A percentile compares a stretch with the other conserved stretches of the same genome.
These are phyloP conservation scores for Tupiocoris notatus DNA, from an alignment of 2,888 invertebrate genomes.

Conservation along the genomic window DNA sequence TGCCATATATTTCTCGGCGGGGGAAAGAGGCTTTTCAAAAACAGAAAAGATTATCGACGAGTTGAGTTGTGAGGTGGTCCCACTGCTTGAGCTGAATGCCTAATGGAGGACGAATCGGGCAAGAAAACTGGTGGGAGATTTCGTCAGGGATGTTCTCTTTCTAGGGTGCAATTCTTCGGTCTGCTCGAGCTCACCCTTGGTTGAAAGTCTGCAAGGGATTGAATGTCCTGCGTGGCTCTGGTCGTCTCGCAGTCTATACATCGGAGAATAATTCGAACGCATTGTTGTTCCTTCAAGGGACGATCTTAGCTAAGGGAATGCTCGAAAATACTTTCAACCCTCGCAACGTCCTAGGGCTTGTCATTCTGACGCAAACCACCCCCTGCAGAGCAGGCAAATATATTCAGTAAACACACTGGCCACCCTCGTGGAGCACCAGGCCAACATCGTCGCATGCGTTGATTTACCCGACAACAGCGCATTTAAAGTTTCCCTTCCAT, in stretches of 20 bases:
- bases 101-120: conserved; percentile 12
- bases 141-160: not conserved
- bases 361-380: not conserved
- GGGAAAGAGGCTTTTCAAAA: not conserved
- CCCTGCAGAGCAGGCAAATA: conserved; percentile 24
- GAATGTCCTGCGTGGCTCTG: conserved; percentile 6
- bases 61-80: conserved; percentile 4
- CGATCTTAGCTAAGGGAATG: conserved; percentile 3
- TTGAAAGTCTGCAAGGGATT: conserved; percentile 16
- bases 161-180: not conserved
- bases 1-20: not conserved
- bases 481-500: conserved; percentile 19
- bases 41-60: conserved; percentile 28
- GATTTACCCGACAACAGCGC: not conserved
- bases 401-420: conserved; percentile 31
- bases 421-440: not conserved
- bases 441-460: not conserved
- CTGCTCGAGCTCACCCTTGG: too few species aligned
- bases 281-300: conserved; percentile 27
- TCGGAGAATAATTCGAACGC: conserved; percentile 27
- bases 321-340: not conserved
- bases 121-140: not conserved
- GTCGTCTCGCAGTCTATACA: conserved; percentile 13
- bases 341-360: not conserved
- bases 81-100: conserved; percentile 1